Base-by-base conservation (phyloP, 2,113 vertebrate species). In the Plecotus auritus region DNA sequence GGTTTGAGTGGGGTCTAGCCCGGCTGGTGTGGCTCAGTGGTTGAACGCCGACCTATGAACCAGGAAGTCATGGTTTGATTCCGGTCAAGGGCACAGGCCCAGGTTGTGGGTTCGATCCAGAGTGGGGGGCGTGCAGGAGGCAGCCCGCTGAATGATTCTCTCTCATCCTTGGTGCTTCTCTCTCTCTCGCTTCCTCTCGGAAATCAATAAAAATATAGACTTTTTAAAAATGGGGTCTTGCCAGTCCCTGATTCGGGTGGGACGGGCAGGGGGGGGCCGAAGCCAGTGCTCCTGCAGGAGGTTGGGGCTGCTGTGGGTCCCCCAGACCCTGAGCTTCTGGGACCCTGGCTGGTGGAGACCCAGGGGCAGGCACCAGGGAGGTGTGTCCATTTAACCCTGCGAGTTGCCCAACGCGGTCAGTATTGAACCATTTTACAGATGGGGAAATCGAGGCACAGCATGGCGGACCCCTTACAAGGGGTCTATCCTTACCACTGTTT, bases 391-490 rank as follows among this genome's bases (percentile, higher is more conserved):
- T 40, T 26, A 16, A 59, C 9, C 67, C 5, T 6, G 3, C 14
- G 9, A 22, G 61, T 22, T 32, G 64, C 22, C n/a, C 13, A 32
- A 11, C 1, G 13, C 0, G 0, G 35, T 32, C n/a, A 9, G 73
- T 35, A 5, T 0, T 0, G 61, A 28, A 1, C 67, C 56, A 7
- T 22, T 35, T n/a, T 10, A 32, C 72, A 66, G 54, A 11, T 13
- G 64, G 16, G 32, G n/a, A 93, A n/a, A 30, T 13, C 1, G 23
- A 90, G 66, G 69, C 20, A 13, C 7, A 2, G 40, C 0, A 0
- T 20, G 0, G 0, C 4, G 17, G 35, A 12, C 40, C 2, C 1
- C n/a, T 4, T n/a, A 3, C 30, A 0, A 23, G 49, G 56, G 26
- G 12, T 17, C 16, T 45, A 4, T 8, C 54, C 40, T 12, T 11